Evolutionary conservation across 2,113 vertebrate genomes (phyloP), one percentile per base, ranked within the genome.

Genomic region (Phasianus colchicus): DNA sequence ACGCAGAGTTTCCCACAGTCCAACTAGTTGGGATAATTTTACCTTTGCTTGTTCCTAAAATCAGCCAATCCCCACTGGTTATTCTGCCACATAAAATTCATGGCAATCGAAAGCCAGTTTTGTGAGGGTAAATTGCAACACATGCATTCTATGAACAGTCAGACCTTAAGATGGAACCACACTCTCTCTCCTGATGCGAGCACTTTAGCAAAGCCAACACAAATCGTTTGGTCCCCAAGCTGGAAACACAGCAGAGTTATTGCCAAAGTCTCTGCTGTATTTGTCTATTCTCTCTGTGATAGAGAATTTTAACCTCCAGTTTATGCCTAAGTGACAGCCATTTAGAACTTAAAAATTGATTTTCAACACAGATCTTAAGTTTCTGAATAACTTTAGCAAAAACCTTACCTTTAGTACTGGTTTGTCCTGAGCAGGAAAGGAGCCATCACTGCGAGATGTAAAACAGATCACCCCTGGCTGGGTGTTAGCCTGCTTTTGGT

Each of bases 101-200:
- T 21, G 38, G 66, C 61, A 83, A 58, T 21, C 38, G 10, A 27
- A 72, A 29, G 27, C 40, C 40, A 34, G 50, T 36, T 66, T 13
- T 85, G 32, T 0, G 0, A 24, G 36, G 3, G 19, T 47, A n/a
- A 66, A 29, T 1, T 5, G 6, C 15, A 66, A 34, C 10, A 30
- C 3, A 3, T 2, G 40, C 32, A 74, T 63, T 69, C 22, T 32
- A 42, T 10, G n/a, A 58, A 38, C 67, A 11, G 8, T 67, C 57
- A 76, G 76, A 63, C 45, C 42, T 17, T n/a, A 34, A 34, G 52
- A 60, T 1, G 15, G 45, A 43, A 48, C 42, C 17, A 8, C 2
- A 13, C 30, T 67, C 34, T 17, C 54, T 36, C n/a, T 9, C 72
- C 55, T 18, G 7, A 47, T 17, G 50, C 54, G 45, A 19, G 45